Percentiles rank a stretch among this genome's conserved stretches.
These are phyloP conservation scores for Lasioglossum leucozonium DNA, from an alignment of 2,888 invertebrate genomes.

Conservation along the genomic window DNA sequence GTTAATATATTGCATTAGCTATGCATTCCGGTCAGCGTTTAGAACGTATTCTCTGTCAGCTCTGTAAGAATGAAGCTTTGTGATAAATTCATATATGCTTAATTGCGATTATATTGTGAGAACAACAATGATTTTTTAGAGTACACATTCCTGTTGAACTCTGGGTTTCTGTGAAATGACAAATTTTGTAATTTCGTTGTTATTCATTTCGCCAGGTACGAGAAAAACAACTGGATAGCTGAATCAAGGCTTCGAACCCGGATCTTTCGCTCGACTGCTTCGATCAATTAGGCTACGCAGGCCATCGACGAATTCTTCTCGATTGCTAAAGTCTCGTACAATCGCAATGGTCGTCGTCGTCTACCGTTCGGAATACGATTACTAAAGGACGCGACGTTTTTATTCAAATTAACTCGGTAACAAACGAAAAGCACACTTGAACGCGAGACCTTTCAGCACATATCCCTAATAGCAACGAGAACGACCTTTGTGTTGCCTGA, in stretches of 20 bases:
- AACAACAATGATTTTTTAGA: neutral
- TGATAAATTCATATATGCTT: neutral
- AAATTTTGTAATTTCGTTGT: neutral
- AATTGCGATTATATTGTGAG: neutral
- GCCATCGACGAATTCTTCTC: neutral
- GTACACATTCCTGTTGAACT: neutral
- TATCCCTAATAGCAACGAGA: neutral
- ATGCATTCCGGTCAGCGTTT: constrained; percentile 6
- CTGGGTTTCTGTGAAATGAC: neutral
- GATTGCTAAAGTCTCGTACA: constrained; percentile 1
- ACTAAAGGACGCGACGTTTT: neutral
- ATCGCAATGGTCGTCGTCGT: neutral
- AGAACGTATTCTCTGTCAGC: neutral
- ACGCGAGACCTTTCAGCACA: neutral
- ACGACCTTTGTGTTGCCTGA: neutral
- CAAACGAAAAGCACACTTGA: neutral
- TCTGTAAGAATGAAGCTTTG: neutral
- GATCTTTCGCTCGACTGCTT: constrained; percentile 8
- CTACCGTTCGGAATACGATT: neutral
- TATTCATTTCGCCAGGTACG: neutral
- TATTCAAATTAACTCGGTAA: neutral
- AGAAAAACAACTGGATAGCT: neutral
- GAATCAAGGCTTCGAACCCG: constrained; percentile 9
- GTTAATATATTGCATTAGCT: constrained; percentile 13
- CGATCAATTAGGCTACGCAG: constrained; percentile 1